Base-by-base conservation (phyloP, 2,888 invertebrate species). In the Ptilodon capucinus region DNA sequence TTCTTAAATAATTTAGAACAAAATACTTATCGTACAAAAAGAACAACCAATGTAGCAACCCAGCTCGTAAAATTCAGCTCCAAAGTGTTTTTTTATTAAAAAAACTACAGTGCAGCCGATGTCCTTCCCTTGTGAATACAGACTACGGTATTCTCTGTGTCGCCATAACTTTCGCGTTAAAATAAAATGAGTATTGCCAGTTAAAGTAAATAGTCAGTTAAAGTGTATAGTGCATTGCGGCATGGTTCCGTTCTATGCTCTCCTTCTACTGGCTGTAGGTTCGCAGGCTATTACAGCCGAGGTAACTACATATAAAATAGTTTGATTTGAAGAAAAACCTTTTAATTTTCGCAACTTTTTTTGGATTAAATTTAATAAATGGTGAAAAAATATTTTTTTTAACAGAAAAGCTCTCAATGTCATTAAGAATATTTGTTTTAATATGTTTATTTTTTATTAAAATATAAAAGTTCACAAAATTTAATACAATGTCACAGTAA, bases 201-300 rank as follows among this genome's bases (percentile, higher is more conserved):
- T 79, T 76, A 71, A 65, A 76, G n/a, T n/a, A n/a, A n/a, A n/a
- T n/a, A n/a, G n/a, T n/a, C 73, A 77, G 77, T 79, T 76, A 71
- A 65, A 76, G 76, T 76, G 77, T 72, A 79, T 70, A 67, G 67
- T 71, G 70, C 69, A 76, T 63, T 64, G 47, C 28, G 60, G 67
- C 74, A 85, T 85, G 84, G 68, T 55, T 25, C 60, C 50, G 52
- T 59, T 61, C 40, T 35, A 53, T 38, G 36, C 55, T 17, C 55
- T 72, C 48, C 44, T 74, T 58, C 63, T 82, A 51, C 57, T 70
- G 39, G 59, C 61, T 41, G 63, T 54, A 18, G 54, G 50, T 17
- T 56, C 56, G 21, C 52, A 51, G 2, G 59, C 55, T 35, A 50
- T 60, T 45, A 55, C 53, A 19, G 47, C 48, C 16, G 80, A 81